Percentiles rank a stretch among this genome's conserved stretches.
Conservation (phyloP, 2,888 invertebrate genomes). For the Galeruca laticollis region DNA sequence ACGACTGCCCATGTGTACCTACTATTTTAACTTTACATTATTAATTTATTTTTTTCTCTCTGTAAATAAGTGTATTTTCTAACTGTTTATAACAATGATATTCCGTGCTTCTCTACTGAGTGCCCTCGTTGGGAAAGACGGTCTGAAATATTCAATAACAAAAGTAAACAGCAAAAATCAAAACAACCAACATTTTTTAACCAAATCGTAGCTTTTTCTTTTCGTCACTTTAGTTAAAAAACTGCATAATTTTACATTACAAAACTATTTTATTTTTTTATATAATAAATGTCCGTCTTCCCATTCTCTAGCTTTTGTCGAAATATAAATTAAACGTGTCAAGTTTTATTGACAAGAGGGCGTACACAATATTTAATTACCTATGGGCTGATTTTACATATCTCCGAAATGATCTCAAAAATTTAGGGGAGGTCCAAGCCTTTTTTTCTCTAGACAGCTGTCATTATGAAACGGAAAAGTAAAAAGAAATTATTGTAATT, state of each 20-base stretch:
- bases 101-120: conserved; percentile 58
- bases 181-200: not conserved
- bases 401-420: no score
- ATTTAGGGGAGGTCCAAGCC: no score
- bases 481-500: no score
- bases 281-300: no score
- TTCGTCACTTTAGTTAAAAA: no score
- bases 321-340: no score
- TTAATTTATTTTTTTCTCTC: conserved; percentile 63
- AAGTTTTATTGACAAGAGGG: no score
- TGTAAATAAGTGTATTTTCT: conserved; percentile 63
- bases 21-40: conserved; percentile 54
- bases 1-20: conserved; percentile 62
- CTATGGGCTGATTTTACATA: no score
- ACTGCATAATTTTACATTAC: conserved; percentile 3
- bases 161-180: conserved; percentile 7
- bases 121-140: conserved; percentile 49
- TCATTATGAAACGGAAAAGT: no score
- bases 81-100: conserved; percentile 55
- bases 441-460: no score
- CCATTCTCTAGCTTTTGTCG: no score
- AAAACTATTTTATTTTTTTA: not conserved
- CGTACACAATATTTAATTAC: no score
- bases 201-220: not conserved
- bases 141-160: conserved; percentile 26